Conservation (phyloP, 2,797 vertebrate species). For the Ispidina picta region DNA sequence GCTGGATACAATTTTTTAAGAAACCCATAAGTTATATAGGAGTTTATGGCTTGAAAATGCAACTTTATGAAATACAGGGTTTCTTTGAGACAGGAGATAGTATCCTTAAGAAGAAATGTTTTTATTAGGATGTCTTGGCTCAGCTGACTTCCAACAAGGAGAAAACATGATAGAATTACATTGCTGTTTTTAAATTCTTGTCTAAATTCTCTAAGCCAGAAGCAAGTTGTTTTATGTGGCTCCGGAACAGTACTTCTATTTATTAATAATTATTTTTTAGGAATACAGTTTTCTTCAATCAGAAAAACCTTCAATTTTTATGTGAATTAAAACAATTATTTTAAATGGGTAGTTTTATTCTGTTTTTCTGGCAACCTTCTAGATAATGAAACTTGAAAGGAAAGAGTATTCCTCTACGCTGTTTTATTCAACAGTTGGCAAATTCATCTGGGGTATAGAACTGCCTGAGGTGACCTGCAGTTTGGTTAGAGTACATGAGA, state of each 20-base stretch:
- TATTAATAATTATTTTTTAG: neutral
- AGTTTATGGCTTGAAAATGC: no score
- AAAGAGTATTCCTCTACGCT: neutral
- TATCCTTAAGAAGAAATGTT: neutral
- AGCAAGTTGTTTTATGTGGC: neutral
- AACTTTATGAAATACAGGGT: no score
- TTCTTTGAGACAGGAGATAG: neutral
- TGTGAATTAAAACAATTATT: neutral
- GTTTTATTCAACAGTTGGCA: neutral
- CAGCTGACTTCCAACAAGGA: neutral
- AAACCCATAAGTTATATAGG: neutral
- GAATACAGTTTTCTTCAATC: neutral
- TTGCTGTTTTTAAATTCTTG: neutral
- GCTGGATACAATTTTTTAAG: neutral
- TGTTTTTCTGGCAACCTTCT: neutral
- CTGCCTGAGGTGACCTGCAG: neutral
- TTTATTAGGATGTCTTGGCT: neutral
- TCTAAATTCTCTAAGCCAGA: neutral
- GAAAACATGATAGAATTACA: neutral
- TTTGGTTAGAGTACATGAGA: neutral
- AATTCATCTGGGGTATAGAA: neutral
- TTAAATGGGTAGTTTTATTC: neutral
- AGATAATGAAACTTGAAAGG: neutral
- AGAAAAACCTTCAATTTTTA: neutral
- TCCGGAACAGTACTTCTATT: neutral